A percentile compares a stretch with the other conserved stretches of the same genome.
Conservation (phyloP, 2,797 vertebrate genomes). For the Enteromius anoplus region DNA sequence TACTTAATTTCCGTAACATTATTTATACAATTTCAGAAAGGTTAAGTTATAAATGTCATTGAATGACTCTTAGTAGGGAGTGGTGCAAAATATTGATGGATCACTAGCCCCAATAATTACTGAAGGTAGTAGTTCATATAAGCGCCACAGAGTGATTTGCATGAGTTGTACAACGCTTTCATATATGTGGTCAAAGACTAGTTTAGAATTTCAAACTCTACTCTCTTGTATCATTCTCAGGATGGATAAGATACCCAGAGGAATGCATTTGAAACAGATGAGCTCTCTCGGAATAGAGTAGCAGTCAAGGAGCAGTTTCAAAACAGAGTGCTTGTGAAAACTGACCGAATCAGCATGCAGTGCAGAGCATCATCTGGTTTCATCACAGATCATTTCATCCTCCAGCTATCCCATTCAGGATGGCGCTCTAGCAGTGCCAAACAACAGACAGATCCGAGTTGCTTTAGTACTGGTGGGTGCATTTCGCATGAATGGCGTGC, state of each 20-base stretch:
- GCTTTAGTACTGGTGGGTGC: slow-evolving; percentile 30
- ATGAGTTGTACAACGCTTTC: not conserved
- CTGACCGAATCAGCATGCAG: slow-evolving; percentile 26
- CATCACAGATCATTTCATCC: slow-evolving; percentile 35
- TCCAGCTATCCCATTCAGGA: slow-evolving; percentile 17
- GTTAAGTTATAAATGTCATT: not conserved
- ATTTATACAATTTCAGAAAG: not conserved
- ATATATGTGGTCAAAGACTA: slow-evolving; percentile 8
- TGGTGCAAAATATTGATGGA: not conserved
- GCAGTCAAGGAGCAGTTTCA: slow-evolving; percentile 16
- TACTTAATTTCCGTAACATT: not conserved
- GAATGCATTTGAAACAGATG: slow-evolving; percentile 25
- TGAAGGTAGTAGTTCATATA: not conserved
- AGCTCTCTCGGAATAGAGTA: slow-evolving; percentile 34
- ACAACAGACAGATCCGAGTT: slow-evolving; percentile 9
- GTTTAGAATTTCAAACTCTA: slow-evolving; percentile 23
- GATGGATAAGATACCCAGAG: slow-evolving; percentile 20
- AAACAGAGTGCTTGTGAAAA: slow-evolving; percentile 31
- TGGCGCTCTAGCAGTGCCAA: slow-evolving; percentile 19
- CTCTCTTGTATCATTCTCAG: slow-evolving; percentile 21
- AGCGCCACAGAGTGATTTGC: not conserved
- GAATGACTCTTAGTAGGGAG: not conserved
- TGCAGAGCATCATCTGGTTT: slow-evolving; percentile 32
- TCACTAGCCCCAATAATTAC: not conserved
- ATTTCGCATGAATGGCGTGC: slow-evolving; percentile 35